Evolutionary conservation across 2,797 vertebrate species (phyloP).

Genomic region (Hydrocynus forskahlii): DNA sequence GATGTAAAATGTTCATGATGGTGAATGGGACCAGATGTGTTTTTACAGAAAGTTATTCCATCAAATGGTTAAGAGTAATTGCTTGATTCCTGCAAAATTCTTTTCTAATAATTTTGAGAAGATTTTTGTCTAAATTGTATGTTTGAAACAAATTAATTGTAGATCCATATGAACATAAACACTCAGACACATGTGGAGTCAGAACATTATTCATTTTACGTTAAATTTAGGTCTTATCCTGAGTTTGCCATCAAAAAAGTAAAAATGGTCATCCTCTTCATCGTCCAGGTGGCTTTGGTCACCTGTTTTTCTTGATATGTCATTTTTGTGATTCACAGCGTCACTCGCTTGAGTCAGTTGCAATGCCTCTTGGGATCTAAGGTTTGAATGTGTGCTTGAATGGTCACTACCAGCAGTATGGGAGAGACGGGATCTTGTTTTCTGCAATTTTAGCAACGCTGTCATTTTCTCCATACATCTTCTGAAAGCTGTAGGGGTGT

Average conservation of each 20-base stretch:
- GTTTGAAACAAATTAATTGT: no score
- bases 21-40: no score
- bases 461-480: not conserved
- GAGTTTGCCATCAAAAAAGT: constrained; percentile 20
- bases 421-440: not conserved
- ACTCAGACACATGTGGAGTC: no score
- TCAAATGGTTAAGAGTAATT: no score
- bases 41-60: no score
- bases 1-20: no score
- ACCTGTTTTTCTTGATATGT: not conserved
- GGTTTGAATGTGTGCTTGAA: not conserved
- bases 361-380: not conserved
- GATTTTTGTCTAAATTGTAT: no score
- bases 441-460: not conserved
- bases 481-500: not conserved
- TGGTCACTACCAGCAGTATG: not conserved
- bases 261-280: constrained; percentile 14
- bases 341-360: not conserved
- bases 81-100: no score
- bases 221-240: not conserved
- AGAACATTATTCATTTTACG: not conserved
- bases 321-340: not conserved
- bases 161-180: no score
- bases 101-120: no score
- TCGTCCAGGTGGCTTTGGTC: not conserved